A percentile compares a stretch with the other conserved stretches of the same genome.
phyloP scores from a whole-genome alignment of 2,113 vertebrate species.

The Heterotilapia buettikoferi region DNA sequence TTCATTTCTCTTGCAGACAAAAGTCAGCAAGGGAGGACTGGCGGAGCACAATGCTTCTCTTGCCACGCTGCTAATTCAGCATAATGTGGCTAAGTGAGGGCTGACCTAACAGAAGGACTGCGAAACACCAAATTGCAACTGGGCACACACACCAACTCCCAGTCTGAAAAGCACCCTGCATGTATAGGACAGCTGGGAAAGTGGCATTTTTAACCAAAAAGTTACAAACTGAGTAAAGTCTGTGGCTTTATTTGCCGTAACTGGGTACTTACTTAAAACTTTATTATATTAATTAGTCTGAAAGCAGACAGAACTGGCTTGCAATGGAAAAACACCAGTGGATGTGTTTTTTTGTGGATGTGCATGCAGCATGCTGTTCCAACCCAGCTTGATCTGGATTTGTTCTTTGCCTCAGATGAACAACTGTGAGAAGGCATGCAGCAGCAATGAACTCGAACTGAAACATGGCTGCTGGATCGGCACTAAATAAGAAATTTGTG shows the following conservation, averaged over 20 bases:
- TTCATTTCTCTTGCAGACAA: not conserved
- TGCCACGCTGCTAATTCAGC: conserved; percentile 56
- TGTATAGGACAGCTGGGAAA: not conserved
- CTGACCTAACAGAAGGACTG: conserved; percentile 42
- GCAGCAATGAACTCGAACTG: conserved; percentile 25
- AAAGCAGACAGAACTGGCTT: not conserved
- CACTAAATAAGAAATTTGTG: not conserved
- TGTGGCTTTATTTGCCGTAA: not conserved
- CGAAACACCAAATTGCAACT: conserved; percentile 33
- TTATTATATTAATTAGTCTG: not conserved
- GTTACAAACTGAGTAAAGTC: not conserved
- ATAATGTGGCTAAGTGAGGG: conserved; percentile 58
- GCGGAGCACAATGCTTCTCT: conserved; percentile 11
- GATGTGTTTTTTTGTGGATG: not conserved
- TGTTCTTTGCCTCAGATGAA: not conserved
- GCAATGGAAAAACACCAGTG: not conserved
- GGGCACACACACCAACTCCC: conserved; percentile 1
- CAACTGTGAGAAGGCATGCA: not conserved
- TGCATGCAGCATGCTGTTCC: not conserved
- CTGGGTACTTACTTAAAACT: not conserved
- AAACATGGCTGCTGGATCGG: conserved; percentile 54
- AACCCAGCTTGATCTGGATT: conserved; percentile 43
- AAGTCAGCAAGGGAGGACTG: not conserved
- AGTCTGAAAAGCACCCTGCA: conserved; percentile 5
- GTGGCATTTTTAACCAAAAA: not conserved